phyloP scores from a whole-genome alignment of 2,888 invertebrate species.

The Lymantria dispar region DNA sequence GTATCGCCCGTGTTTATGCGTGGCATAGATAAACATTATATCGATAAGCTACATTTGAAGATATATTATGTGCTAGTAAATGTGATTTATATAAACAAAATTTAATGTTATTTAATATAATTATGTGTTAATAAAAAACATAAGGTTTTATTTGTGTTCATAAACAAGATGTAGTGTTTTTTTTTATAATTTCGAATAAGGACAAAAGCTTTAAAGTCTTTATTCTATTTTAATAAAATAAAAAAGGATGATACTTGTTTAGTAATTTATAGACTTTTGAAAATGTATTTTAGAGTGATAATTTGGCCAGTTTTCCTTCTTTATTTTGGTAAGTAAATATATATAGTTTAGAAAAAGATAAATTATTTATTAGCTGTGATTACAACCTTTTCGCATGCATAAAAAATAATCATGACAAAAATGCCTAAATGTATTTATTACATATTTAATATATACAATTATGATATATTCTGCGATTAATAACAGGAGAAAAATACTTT shows the following conservation, averaged over 20 bases:
- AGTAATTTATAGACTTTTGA: slow-evolving; percentile 13
- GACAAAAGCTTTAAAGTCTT: neutral
- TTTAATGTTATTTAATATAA: slow-evolving; percentile 3
- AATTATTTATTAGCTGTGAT: no score
- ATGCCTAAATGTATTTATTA: no score
- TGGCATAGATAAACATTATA: slow-evolving; percentile 8
- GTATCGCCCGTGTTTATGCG: slow-evolving; percentile 10
- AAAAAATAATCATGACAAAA: no score
- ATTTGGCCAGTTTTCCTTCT: slow-evolving; percentile 37
- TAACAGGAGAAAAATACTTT: no score
- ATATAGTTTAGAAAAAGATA: no score
- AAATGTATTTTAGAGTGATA: slow-evolving; percentile 40
- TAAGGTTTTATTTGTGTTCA: neutral
- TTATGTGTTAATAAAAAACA: slow-evolving; percentile 1
- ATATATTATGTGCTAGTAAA: slow-evolving; percentile 1
- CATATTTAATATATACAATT: no score
- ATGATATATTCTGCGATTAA: no score
- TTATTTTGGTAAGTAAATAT: slow-evolving; percentile 40
- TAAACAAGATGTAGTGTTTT: slow-evolving; percentile 12
- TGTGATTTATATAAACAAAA: slow-evolving; percentile 4
- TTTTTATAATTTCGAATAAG: neutral
- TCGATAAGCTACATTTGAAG: slow-evolving; percentile 15
- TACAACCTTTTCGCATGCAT: no score
- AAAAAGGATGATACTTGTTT: slow-evolving; percentile 13
- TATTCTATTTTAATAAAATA: neutral